phyloP scores from a whole-genome alignment of 2,888 invertebrate genomes.

The Latrodectus elegans region DNA sequence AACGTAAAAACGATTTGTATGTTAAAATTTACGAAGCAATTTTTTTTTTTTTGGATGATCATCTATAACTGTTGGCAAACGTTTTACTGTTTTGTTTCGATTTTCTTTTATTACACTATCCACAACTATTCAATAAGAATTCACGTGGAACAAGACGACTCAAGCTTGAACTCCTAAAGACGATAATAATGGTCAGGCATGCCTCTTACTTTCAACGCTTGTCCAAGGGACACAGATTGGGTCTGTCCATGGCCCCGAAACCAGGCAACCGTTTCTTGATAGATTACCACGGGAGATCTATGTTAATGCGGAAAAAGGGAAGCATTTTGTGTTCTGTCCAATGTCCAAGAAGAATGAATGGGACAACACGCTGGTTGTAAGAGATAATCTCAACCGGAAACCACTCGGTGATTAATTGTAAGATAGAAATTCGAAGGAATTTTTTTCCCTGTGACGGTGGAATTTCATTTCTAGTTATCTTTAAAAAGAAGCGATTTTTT shows the following conservation, averaged over 20 bases:
- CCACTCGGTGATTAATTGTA: not conserved
- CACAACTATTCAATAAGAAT: no score
- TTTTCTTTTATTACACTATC: no score
- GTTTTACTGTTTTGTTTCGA: no score
- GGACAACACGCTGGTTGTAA: slow-evolving; percentile 28
- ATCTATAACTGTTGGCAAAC: no score
- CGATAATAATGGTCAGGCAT: not conserved
- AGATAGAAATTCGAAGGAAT: not conserved
- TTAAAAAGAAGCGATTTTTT: no score
- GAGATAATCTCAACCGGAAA: slow-evolving; percentile 47
- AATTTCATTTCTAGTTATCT: no score
- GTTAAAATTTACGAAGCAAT: no score
- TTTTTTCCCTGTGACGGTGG: not conserved
- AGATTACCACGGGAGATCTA: slow-evolving; percentile 61
- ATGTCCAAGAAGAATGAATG: slow-evolving; percentile 43
- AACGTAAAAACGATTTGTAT: no score
- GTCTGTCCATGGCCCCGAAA: slow-evolving; percentile 61
- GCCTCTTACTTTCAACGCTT: not conserved
- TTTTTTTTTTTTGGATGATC: no score
- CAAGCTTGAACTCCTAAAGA: not conserved
- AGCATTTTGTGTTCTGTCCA: not conserved
- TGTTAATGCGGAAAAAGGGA: slow-evolving; percentile 61
- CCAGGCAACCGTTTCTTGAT: slow-evolving; percentile 57
- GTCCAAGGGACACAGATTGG: not conserved
- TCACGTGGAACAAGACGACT: not conserved